Conservation (phyloP, 2,113 vertebrate genomes). For the Blennius ocellaris region DNA sequence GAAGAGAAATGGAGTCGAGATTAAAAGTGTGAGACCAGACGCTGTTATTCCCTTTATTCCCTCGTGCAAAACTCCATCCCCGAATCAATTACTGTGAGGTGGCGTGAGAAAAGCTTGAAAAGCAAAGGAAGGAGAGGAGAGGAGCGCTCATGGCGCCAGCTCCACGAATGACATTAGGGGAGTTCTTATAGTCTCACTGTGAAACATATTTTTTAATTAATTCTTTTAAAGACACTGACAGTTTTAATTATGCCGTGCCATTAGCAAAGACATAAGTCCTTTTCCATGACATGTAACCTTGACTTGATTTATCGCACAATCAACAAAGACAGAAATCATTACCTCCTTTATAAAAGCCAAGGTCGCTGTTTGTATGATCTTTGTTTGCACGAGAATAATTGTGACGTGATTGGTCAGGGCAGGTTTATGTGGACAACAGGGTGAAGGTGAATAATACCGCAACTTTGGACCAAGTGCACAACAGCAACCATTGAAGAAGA, state of each 20-base stretch:
- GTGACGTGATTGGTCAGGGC: constrained; percentile 2
- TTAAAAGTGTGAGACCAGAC: constrained; percentile 62
- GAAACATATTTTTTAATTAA: background rate
- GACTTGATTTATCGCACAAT: background rate
- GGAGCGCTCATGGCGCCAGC: constrained; percentile 10
- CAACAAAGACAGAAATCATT: constrained; percentile 3
- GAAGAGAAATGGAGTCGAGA: constrained; percentile 57
- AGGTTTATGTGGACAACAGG: background rate
- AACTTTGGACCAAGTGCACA: background rate
- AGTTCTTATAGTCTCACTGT: constrained; percentile 11
- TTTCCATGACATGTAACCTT: background rate
- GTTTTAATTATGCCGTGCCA: constrained; percentile 2
- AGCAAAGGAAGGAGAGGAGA: constrained; percentile 35
- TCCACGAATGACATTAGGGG: constrained; percentile 26
- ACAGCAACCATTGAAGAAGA: background rate
- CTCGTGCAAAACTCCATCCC: constrained; percentile 62
- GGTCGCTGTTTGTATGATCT: background rate
- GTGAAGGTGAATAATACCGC: constrained; percentile 1
- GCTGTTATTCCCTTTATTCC: constrained; percentile 63
- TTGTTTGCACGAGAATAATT: constrained; percentile 11
- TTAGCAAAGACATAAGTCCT: background rate
- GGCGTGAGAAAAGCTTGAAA: constrained; percentile 43
- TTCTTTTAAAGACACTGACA: background rate
- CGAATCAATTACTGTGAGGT: constrained; percentile 71
- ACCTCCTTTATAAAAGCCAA: background rate